Percentiles rank a stretch among this genome's conserved stretches.
Conservation (phyloP, 2,113 vertebrate species). For the Aldabrachelys gigantea region DNA sequence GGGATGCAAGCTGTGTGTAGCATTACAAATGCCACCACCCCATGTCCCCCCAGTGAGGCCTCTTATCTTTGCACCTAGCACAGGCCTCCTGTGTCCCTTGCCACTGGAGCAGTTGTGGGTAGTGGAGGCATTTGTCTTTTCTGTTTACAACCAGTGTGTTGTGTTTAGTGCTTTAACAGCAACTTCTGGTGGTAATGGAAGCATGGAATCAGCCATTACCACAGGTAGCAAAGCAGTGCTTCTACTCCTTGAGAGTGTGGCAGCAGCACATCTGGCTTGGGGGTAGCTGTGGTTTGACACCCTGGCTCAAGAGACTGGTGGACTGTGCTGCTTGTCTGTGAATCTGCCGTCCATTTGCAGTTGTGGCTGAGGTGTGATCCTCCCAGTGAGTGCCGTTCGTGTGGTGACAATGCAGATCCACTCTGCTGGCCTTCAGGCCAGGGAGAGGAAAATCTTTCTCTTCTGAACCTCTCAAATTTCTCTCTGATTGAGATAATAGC, state of each 20-base stretch:
- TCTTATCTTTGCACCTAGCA: not conserved
- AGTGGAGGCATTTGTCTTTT: not conserved
- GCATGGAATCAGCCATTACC: accelerated
- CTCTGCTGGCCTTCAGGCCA: not conserved
- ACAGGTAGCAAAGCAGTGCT: not conserved
- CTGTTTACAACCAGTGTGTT: not conserved
- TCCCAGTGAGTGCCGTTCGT: not conserved
- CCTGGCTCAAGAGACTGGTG: not conserved
- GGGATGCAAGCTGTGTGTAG: accelerated
- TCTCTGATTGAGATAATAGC: not conserved
- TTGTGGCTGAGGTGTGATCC: not conserved
- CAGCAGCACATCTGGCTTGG: not conserved
- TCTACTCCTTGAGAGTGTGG: not conserved
- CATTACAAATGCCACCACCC: not conserved
- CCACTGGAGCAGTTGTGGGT: not conserved
- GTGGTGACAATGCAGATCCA: not conserved
- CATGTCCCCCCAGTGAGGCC: not conserved
- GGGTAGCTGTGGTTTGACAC: not conserved
- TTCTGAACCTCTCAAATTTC: not conserved
- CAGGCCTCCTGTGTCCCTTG: not conserved
- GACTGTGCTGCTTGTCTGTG: not conserved
- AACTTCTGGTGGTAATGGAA: not conserved
- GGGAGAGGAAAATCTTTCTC: not conserved
- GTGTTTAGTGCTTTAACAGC: not conserved
- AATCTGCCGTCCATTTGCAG: not conserved